Evolutionary conservation across 2,888 invertebrate species (phyloP), one percentile per base, ranked within the genome.

Genomic region (Ametastegia equiseti): DNA sequence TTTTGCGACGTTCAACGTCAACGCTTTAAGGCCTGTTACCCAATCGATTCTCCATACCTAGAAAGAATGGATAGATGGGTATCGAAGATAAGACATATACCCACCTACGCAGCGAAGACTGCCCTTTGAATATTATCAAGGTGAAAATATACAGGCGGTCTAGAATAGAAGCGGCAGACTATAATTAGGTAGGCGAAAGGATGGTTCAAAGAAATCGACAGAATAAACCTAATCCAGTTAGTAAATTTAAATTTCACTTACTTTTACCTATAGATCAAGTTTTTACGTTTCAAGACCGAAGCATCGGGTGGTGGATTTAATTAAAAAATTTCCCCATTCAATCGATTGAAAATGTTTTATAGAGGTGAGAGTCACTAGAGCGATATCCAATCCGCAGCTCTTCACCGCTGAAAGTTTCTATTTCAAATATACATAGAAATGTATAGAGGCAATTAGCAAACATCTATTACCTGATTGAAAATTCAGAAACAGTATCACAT

Each of bases 21-120:
- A 71, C 71, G 47, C n/a, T 45, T 71, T 15, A 9, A 30, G 27
- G n/a, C n/a, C 71, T n/a, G 30, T 30, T 47, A 45, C 71, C 47
- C 36, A 30, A 71, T 71, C 71, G 45, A 45, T 47, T 71, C 30
- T 71, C 30, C 71, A 67, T 67, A 67, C 71, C 30, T 47, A 30
- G 15, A 36, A 45, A 71, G 71, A 71, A 71, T 47, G 15, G 42
- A 71, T 71, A 27, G 42, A 71, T 47, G 23, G 27, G 42, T 71
- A 71, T 71, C 71, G 65, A 39, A n/a, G 36, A 39, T 27, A 36
- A 67, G 19, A 39, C n/a, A 39, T 39, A 19, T 9, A 67, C 65
- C 1, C 39, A 19, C 11, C 36, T 33, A 67, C 65, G 2, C 27
- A n/a, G n/a, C n/a, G n/a, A n/a, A n/a, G n/a, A 67, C 36, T n/a